A percentile compares a stretch with the other conserved stretches of the same genome.
These are phyloP conservation scores for Poeciliopsis prolifica DNA, from an alignment of 2,113 vertebrate genomes.

Conservation along the genomic window DNA sequence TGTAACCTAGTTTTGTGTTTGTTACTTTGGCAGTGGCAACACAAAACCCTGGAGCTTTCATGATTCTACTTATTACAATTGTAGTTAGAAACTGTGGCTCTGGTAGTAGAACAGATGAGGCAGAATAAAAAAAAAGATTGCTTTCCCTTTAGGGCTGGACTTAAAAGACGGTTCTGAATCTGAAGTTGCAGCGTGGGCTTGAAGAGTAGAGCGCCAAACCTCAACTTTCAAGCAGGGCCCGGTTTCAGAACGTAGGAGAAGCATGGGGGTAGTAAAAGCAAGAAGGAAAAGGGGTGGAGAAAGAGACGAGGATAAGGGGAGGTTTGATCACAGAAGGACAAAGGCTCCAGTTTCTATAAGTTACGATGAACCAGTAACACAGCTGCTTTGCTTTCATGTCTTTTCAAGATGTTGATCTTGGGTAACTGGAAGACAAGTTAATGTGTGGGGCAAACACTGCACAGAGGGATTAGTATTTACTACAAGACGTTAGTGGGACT, in stretches of 20 bases:
- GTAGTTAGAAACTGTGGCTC: background rate
- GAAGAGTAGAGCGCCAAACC: constrained; percentile 66
- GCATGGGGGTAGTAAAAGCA: constrained; percentile 48
- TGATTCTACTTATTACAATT: too few species aligned
- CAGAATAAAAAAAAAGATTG: background rate
- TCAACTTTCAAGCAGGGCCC: constrained; percentile 60
- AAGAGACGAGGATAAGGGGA: constrained; percentile 71
- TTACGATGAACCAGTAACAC: background rate
- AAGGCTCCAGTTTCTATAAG: constrained; percentile 11
- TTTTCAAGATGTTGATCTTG: background rate
- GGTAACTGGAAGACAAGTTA: background rate
- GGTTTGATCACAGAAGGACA: constrained; percentile 39
- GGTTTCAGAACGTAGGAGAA: constrained; percentile 59
- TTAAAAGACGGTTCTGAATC: constrained; percentile 70
- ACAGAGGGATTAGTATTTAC: background rate
- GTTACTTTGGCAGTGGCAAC: constrained; percentile 10
- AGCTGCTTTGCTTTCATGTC: background rate
- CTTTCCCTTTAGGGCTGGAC: constrained; percentile 42
- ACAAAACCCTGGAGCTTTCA: constrained; percentile 10
- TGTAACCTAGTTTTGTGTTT: constrained; percentile 35
- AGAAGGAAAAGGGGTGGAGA: constrained; percentile 35
- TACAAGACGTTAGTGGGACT: background rate
- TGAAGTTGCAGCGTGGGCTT: constrained; percentile 71
- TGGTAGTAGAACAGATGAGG: background rate
- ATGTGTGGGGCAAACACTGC: background rate